Conservation (phyloP, 2,888 invertebrate genomes). For the Lamellibrachia satsuma region DNA sequence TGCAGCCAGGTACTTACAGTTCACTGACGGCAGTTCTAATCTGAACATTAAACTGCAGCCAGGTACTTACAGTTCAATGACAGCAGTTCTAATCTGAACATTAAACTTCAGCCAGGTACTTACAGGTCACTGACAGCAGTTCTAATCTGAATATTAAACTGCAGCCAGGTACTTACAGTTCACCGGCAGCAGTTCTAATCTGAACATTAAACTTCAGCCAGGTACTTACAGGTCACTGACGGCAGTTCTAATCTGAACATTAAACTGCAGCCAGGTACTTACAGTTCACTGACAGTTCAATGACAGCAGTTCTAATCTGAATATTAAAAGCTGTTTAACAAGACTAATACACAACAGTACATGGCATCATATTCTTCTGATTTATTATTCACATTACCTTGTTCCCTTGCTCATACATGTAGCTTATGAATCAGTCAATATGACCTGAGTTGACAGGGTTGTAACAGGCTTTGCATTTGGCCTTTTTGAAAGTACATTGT, state of each 20-base stretch:
- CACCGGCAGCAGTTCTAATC: not conserved
- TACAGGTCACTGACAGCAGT: too few species aligned
- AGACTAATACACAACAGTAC: not conserved
- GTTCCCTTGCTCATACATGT: not conserved
- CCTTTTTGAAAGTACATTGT: not conserved
- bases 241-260: too few species aligned
- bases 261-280: conserved; percentile 46
- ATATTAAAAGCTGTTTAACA: not conserved
- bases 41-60: too few species aligned
- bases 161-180: too few species aligned
- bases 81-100: too few species aligned
- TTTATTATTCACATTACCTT: not conserved
- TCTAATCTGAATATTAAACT: too few species aligned
- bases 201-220: conserved; percentile 36
- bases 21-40: too few species aligned
- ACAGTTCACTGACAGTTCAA: not conserved
- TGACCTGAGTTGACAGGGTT: not conserved
- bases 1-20: too few species aligned
- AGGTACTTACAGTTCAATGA: too few species aligned
- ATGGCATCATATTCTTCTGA: not conserved
- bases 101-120: too few species aligned
- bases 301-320: not conserved
- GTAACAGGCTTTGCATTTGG: not conserved
- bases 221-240: too few species aligned
- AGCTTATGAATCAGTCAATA: not conserved